Evolutionary conservation across 2,888 invertebrate species (phyloP).

Genomic region (Sturmia bella): DNA sequence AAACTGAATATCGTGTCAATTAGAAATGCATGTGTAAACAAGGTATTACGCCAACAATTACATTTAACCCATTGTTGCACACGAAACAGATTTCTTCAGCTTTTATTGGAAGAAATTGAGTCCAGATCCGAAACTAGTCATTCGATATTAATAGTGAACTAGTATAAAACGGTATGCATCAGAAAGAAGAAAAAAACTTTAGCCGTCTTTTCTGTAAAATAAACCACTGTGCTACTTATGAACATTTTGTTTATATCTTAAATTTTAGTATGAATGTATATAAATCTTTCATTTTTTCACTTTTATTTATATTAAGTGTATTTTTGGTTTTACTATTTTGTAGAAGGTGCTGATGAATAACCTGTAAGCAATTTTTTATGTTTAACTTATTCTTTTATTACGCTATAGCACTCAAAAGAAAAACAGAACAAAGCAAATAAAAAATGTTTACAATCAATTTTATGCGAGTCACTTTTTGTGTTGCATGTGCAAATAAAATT

Average conservation of each 20-base stretch:
- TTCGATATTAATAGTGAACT: too few species aligned
- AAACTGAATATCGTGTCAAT: too few species aligned
- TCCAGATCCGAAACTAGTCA: too few species aligned
- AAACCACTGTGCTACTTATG: constrained; percentile 4
- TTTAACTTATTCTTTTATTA: constrained; percentile 16
- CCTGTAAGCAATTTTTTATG: constrained; percentile 40
- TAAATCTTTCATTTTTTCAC: constrained; percentile 55
- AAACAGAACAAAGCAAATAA: background rate
- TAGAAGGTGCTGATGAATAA: constrained; percentile 63
- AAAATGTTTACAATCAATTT: constrained; percentile 50
- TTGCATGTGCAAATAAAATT: constrained; percentile 79
- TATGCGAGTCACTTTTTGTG: constrained; percentile 47
- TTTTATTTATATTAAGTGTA: constrained; percentile 25
- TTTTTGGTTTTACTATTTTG: constrained; percentile 13
- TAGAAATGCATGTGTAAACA: too few species aligned
- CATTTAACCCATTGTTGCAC: too few species aligned
- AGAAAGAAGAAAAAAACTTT: background rate
- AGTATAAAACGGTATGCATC: too few species aligned
- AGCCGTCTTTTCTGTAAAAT: background rate
- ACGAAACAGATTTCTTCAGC: too few species aligned
- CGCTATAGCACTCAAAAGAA: constrained; percentile 11
- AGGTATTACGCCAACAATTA: too few species aligned
- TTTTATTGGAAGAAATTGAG: too few species aligned
- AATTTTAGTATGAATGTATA: constrained; percentile 3
- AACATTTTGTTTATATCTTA: constrained; percentile 2